Evolutionary conservation across 2,113 vertebrate species (phyloP).

Genomic region (Stictonetta naevosa): DNA sequence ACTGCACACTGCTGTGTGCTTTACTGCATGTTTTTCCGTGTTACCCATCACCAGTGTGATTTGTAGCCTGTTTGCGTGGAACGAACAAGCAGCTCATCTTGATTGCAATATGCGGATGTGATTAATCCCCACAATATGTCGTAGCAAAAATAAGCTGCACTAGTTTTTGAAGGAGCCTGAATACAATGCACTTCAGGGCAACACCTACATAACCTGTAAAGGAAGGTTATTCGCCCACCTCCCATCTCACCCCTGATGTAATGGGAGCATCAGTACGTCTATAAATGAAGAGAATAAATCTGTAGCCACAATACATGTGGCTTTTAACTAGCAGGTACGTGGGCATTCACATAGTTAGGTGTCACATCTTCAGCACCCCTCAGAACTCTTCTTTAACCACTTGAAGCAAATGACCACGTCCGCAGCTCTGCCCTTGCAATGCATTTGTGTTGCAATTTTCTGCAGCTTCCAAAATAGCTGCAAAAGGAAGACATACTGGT

Average conservation of each 20-base stretch:
- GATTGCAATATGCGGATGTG: neutral
- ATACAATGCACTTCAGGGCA: neutral
- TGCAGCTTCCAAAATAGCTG: neutral
- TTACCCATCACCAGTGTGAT: neutral
- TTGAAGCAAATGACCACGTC: neutral
- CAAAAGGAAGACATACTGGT: neutral
- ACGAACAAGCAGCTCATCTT: neutral
- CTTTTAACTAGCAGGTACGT: neutral
- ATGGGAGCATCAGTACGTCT: neutral
- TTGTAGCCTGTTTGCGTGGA: neutral
- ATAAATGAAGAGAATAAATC: neutral
- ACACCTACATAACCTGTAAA: neutral
- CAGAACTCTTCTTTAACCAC: neutral
- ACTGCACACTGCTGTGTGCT: neutral
- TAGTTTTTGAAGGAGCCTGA: neutral
- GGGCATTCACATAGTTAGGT: neutral
- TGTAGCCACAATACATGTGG: neutral
- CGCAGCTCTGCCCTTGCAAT: neutral
- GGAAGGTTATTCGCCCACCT: neutral
- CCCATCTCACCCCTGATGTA: neutral
- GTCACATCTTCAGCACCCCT: neutral
- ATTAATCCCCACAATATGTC: neutral
- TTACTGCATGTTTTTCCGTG: rapidly evolving
- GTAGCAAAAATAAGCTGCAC: neutral
- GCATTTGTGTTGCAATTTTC: neutral